Evolutionary conservation across 2,113 vertebrate species (phyloP).

Genomic region (Smithornis capensis): DNA sequence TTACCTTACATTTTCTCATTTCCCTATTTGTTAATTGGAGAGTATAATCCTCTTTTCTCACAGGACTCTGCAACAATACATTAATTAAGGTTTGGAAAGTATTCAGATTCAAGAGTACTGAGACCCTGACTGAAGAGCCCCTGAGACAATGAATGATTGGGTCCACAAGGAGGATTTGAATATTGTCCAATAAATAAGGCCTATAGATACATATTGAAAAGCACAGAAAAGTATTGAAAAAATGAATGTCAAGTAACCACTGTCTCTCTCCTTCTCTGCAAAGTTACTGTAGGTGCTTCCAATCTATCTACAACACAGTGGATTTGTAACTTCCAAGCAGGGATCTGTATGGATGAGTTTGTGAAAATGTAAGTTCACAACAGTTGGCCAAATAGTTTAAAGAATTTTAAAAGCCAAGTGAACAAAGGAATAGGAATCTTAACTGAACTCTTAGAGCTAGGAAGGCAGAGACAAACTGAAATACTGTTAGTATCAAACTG

Average conservation of each 20-base stretch:
- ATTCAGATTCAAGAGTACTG: conserved; percentile 12
- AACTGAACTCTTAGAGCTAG: background rate
- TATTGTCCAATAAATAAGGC: background rate
- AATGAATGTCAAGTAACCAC: background rate
- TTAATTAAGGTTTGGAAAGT: conserved; percentile 41
- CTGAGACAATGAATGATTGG: background rate
- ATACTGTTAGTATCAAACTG: background rate
- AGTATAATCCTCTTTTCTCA: conserved; percentile 23
- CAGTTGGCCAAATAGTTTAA: background rate
- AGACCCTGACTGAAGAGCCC: background rate
- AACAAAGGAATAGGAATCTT: background rate
- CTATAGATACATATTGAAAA: conserved; percentile 18
- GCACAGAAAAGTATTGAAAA: background rate
- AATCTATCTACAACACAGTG: background rate
- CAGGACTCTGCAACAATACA: background rate
- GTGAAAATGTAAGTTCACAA: background rate
- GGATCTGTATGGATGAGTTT: background rate
- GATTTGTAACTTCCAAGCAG: background rate
- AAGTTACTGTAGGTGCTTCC: background rate
- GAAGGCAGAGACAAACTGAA: background rate
- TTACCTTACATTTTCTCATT: conserved; percentile 2
- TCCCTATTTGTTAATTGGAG: background rate
- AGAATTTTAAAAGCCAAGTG: background rate
- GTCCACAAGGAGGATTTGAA: background rate
- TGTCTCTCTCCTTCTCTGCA: background rate